Base-by-base conservation (phyloP, 2,888 invertebrate species). In the Cryptosula pallasiana region DNA sequence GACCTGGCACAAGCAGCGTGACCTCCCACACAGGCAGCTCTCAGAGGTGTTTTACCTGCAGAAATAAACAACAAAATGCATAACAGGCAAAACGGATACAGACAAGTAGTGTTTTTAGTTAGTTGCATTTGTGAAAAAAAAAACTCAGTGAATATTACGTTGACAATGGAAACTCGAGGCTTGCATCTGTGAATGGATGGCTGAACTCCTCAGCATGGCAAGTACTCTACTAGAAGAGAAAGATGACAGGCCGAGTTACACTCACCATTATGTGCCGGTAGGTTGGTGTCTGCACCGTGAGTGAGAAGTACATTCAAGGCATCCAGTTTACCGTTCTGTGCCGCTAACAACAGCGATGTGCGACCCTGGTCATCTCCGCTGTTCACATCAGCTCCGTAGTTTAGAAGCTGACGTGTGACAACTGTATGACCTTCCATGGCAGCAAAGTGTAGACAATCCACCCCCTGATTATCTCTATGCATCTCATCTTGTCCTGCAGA, bases 401-500 rank as follows among this genome's bases (percentile, higher is more conserved):
- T 82, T 20, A 87, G 77, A 71, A 85, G 77, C 55, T 77, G 81
- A 73, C 76, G 78, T 69, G 79, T 94, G 1, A 83, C 79, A 81
- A 82, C 32, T 70, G 71, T 16, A 82, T 95, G 94, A 16, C 94
- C 92, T 87, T 97, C 95, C 83, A 95, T 96, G 20, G 96, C 93
- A 0, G 96, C 92, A 82, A 97, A 96, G 83, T 97, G 96, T 72
- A 98, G 84, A 0, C 98, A 95, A 0, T 97, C 96, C 97, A 96
- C 97, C 0, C 97, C 96, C 0, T 93, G 92, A 85, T 95, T 95
- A 82, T 97, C 97, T 16, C 87, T 78, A 77, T 88, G 88, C 80
- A 86, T 85, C 93, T 95, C 87, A 78, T 88, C 87, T 74, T 86
- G 81, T 79, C 90, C 96, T 63, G n/a, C 9, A 13, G 20, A 20